Evolutionary conservation across 1,140 invertebrate species (phyloP).

Genomic region (Rhysida immarginata): DNA sequence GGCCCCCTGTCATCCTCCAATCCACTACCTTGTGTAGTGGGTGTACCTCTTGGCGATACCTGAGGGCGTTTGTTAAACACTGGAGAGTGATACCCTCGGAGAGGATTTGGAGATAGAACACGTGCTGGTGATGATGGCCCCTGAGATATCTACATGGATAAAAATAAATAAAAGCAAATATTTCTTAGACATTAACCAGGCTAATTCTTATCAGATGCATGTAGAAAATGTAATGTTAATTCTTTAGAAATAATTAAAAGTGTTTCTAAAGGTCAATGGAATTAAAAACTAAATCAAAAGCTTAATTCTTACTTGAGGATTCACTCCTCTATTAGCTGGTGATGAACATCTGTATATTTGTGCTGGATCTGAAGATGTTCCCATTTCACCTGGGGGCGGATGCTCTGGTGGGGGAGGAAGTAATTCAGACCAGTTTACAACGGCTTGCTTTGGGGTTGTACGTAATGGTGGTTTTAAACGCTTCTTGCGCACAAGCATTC

Average conservation of each 20-base stretch:
- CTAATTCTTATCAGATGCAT: no score
- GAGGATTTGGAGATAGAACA: neutral
- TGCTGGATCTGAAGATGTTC: constrained; percentile 21
- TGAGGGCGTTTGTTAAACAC: neutral
- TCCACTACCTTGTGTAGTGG: neutral
- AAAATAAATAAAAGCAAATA: no score
- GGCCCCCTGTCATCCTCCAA: constrained; percentile 7
- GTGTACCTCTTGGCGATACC: constrained; percentile 4
- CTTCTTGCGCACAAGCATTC: constrained; percentile 22
- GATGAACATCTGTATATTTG: constrained; percentile 9
- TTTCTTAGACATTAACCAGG: no score
- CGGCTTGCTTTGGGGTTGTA: constrained; percentile 21
- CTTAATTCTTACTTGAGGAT: constrained; percentile 13
- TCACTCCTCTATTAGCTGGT: constrained; percentile 13
- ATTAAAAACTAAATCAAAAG: neutral
- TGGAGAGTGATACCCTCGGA: constrained; percentile 7
- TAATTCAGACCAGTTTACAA: constrained; percentile 60
- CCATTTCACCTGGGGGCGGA: constrained; percentile 43
- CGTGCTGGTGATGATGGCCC: no score
- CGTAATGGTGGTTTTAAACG: constrained; percentile 17
- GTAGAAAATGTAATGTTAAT: no score
- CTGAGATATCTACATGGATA: neutral
- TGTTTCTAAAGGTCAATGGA: no score
- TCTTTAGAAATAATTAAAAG: no score
- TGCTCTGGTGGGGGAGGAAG: constrained; percentile 63